Evolutionary conservation across 2,113 vertebrate species (phyloP).

Genomic region (Labeo catla): DNA sequence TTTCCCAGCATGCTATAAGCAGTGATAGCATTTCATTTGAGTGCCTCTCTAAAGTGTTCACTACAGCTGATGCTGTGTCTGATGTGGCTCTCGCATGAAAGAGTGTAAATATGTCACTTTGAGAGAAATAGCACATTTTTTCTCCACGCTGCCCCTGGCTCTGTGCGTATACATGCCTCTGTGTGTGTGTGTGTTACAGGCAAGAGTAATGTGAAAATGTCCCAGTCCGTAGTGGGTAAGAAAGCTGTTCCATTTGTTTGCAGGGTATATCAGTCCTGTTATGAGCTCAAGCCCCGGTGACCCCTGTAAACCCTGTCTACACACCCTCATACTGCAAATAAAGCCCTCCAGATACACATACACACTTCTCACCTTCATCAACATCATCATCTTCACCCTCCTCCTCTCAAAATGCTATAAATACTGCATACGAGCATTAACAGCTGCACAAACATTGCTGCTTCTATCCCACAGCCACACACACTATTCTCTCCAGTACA

Average conservation of each 20-base stretch:
- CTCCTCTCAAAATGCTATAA: conserved; percentile 62
- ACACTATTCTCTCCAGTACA: conserved; percentile 1
- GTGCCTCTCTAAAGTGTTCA: conserved; percentile 25
- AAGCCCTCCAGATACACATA: conserved; percentile 15
- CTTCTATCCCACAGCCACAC: conserved; percentile 34
- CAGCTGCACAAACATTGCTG: conserved; percentile 70
- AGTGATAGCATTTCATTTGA: conserved; percentile 41
- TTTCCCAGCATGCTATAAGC: conserved; percentile 10
- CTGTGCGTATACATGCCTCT: conserved; percentile 8
- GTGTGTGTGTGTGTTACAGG: conserved; percentile 13
- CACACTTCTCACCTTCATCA: not conserved
- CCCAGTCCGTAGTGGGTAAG: conserved; percentile 8
- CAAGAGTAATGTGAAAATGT: conserved; percentile 46
- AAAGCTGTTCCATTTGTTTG: conserved; percentile 45
- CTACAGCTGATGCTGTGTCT: conserved; percentile 7
- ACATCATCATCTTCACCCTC: conserved; percentile 47
- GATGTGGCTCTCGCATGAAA: conserved; percentile 33
- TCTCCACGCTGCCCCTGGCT: not conserved
- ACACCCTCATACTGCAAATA: conserved; percentile 25
- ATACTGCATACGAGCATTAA: conserved; percentile 44
- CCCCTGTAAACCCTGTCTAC: conserved; percentile 10
- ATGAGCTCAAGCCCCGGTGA: conserved; percentile 9
- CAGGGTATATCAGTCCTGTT: conserved; percentile 19
- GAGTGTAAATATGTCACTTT: conserved; percentile 17
- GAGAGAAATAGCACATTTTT: conserved; percentile 7